Evolutionary conservation across 1,140 invertebrate genomes (phyloP).

Genomic region (Sycophaga agraensis): DNA sequence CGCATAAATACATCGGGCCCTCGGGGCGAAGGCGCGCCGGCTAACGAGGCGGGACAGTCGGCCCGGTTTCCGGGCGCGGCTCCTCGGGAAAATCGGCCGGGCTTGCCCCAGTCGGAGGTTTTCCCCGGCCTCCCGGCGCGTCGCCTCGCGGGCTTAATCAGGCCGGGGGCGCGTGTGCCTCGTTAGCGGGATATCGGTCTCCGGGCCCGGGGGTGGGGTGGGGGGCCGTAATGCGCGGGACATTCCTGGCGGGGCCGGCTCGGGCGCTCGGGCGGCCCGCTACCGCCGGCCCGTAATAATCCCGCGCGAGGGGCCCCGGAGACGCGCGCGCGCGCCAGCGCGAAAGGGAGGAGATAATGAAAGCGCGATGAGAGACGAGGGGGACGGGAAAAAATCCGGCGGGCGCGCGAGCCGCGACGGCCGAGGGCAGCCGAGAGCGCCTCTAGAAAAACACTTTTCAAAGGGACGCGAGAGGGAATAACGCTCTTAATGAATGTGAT

Average conservation of each 20-base stretch:
- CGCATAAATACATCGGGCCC: not conserved
- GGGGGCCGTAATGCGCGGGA: slow-evolving; percentile 42
- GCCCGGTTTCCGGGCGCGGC: slow-evolving; percentile 4
- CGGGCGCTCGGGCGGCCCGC: slow-evolving; percentile 21
- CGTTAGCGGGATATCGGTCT: slow-evolving; percentile 51
- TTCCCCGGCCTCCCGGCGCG: not conserved
- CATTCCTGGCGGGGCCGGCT: slow-evolving; percentile 14
- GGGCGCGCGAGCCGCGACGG: too few species aligned
- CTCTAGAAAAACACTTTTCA: slow-evolving; percentile 44
- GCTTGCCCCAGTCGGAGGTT: not conserved
- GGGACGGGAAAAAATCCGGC: not conserved
- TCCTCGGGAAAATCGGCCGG: not conserved
- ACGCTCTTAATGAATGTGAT: slow-evolving; percentile 52
- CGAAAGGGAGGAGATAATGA: not conserved
- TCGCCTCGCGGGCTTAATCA: not conserved
- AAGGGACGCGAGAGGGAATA: slow-evolving; percentile 26
- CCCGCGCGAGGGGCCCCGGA: slow-evolving; percentile 31
- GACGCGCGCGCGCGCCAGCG: slow-evolving; percentile 7
- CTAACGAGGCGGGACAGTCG: not conserved
- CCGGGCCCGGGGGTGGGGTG: too few species aligned
- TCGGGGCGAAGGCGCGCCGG: too few species aligned
- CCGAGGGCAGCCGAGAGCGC: too few species aligned
- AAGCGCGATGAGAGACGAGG: not conserved
- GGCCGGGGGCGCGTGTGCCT: slow-evolving; percentile 39
- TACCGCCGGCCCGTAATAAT: slow-evolving; percentile 42